phyloP scores from a whole-genome alignment of 2,888 invertebrate species.

The Trichopoda pennipes region DNA sequence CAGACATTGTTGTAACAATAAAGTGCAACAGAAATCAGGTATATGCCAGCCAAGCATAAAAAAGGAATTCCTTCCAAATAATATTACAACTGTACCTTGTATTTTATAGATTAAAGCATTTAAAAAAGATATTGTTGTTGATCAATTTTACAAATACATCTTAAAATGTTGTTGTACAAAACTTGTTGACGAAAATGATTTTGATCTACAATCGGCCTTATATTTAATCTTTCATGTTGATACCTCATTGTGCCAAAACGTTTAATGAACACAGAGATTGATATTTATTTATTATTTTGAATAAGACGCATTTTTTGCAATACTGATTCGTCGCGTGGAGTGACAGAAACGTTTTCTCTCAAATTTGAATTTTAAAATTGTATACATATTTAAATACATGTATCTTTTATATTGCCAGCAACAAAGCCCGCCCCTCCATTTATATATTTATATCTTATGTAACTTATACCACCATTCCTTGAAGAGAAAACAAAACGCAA shows the following conservation, averaged over 20 bases:
- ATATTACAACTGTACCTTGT: background rate
- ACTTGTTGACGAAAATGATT: background rate
- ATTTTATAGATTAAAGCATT: background rate
- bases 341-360: background rate
- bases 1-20: constrained; percentile 18
- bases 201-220: background rate
- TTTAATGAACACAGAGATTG: constrained; percentile 30
- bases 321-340: background rate
- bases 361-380: background rate
- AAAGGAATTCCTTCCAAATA: background rate
- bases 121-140: background rate
- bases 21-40: constrained; percentile 31
- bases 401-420: too few species aligned
- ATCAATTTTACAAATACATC: background rate
- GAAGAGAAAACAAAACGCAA: background rate
- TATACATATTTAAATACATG: too few species aligned
- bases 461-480: constrained; percentile 7
- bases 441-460: background rate
- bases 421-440: background rate
- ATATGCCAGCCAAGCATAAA: background rate
- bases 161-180: background rate
- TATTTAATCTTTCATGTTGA: constrained; percentile 18
- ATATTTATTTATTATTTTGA: constrained; percentile 7
- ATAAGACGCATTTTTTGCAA: background rate
- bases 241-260: constrained; percentile 66